Evolutionary conservation across 2,113 vertebrate species (phyloP), one percentile per base, ranked within the genome.

Genomic region (Polypterus bichir): DNA sequence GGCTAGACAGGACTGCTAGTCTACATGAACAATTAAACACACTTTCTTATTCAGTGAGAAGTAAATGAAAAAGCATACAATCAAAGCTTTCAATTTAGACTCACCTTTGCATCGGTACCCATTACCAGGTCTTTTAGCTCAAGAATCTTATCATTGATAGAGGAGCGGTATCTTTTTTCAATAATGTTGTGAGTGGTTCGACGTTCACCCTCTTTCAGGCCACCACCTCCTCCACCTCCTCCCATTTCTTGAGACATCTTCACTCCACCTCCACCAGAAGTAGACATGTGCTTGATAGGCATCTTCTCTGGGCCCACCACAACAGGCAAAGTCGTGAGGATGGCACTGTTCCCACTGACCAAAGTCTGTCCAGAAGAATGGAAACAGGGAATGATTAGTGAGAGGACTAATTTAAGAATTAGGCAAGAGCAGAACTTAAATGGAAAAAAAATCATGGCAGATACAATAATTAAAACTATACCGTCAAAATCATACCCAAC

Each of bases 181-280:
- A 99, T 98, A 72, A 98, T 94, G 76, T 99, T 99, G 78, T 99
- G 96, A 8, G 96, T 97, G 1, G 94, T 97, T 73, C 93, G 86
- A 70, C 89, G 88, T 71, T 99, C 96, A 4, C 96, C 96, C 77
- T 98, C 94, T 75, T 98, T 98, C 65, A 84, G 85, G 76, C 88
- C 77, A 72, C 92, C 72, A 60, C 84, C 69, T 71, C 90, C 65
- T 76, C 88, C 74, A 76, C 85, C 27, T 67, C 71, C 75, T 53
- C 65, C 81, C 69, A 55, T 55, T 5, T 44, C n/a, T 76, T 81
- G 3, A 83, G 83, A 79, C 72, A 71, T 71, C 68, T 79, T 75
- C 10, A 79, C 77, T 57, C 89, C 85, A 62, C 71, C 74, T 9
- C 81, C 83, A 0, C 69, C 78, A 60, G 79, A 61, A 49, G 78